phyloP scores from a whole-genome alignment of 2,113 vertebrate species.

The Grammomys surdaster region DNA sequence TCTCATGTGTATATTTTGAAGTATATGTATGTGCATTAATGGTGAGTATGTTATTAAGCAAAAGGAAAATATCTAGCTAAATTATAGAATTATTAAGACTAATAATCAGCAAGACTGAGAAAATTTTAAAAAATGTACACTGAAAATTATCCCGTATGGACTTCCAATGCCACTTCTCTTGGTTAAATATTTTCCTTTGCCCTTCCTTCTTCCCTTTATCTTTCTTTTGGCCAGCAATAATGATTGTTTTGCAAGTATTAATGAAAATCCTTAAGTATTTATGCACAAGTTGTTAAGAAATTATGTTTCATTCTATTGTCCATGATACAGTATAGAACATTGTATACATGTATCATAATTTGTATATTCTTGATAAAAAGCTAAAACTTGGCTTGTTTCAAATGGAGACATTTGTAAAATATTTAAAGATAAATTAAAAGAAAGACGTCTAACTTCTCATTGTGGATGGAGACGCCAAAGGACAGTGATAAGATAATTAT shows the following conservation, averaged over 20 bases:
- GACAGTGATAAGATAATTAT: background rate
- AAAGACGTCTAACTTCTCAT: background rate
- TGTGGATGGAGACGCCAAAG: background rate
- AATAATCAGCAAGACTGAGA: conserved; percentile 43
- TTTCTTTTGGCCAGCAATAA: background rate
- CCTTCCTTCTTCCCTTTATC: background rate
- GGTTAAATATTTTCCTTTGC: background rate
- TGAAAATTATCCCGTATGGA: background rate
- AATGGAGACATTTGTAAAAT: background rate
- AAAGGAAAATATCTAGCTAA: conserved; percentile 38
- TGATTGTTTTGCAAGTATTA: background rate
- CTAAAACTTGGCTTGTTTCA: background rate
- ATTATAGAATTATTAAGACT: conserved; percentile 52
- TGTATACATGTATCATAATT: background rate
- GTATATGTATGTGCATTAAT: conserved; percentile 47
- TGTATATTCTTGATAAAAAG: background rate
- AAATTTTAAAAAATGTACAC: background rate
- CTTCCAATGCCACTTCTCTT: background rate
- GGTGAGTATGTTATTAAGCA: conserved; percentile 42
- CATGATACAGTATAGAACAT: background rate
- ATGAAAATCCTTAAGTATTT: conserved; percentile 12
- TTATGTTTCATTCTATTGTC: background rate
- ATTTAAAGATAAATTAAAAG: background rate
- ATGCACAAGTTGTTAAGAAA: background rate
- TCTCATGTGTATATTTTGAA: conserved; percentile 63